A percentile compares a stretch with the other conserved stretches of the same genome.
Conservation (phyloP, 2,888 invertebrate genomes). For the Onthophagus sagittarius region DNA sequence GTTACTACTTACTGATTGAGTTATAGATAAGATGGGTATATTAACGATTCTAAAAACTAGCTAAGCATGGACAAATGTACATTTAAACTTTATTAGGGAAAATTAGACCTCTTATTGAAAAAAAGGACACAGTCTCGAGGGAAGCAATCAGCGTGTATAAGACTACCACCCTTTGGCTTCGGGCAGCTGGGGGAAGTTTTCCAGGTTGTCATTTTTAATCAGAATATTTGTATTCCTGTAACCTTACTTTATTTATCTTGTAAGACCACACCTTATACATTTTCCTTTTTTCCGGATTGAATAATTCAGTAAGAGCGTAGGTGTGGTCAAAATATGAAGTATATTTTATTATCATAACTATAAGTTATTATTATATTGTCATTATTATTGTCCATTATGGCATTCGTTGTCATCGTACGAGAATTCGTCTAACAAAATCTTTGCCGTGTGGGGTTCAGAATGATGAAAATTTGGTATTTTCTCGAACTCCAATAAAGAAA, state of each 20-base stretch:
- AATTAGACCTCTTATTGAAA: slow-evolving; percentile 11
- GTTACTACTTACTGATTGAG: slow-evolving; percentile 15
- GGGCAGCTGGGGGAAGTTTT: slow-evolving; percentile 10
- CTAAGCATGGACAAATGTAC: background rate
- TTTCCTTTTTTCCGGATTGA: no score
- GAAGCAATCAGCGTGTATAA: background rate
- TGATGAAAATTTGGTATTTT: slow-evolving; percentile 5
- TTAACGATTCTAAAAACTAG: slow-evolving; percentile 6
- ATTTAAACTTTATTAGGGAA: slow-evolving; percentile 16
- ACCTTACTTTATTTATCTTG: slow-evolving; percentile 7
- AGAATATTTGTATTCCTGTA: slow-evolving; percentile 9
- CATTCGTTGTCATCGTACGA: slow-evolving; percentile 10
- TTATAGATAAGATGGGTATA: slow-evolving; percentile 13
- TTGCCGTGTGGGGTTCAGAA: slow-evolving; percentile 8
- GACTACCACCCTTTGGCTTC: slow-evolving; percentile 8
- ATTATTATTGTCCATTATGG: slow-evolving; percentile 1
- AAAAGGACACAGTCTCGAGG: background rate
- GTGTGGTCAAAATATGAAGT: background rate
- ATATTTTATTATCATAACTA: slow-evolving; percentile 6
- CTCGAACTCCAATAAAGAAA: slow-evolving; percentile 5
- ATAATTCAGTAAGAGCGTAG: background rate
- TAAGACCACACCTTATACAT: background rate
- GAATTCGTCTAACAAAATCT: background rate
- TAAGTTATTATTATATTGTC: slow-evolving; percentile 1
- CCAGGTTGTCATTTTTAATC: background rate